Evolutionary conservation across 2,888 invertebrate species (phyloP).

Genomic region (Halocaridina rubra): DNA sequence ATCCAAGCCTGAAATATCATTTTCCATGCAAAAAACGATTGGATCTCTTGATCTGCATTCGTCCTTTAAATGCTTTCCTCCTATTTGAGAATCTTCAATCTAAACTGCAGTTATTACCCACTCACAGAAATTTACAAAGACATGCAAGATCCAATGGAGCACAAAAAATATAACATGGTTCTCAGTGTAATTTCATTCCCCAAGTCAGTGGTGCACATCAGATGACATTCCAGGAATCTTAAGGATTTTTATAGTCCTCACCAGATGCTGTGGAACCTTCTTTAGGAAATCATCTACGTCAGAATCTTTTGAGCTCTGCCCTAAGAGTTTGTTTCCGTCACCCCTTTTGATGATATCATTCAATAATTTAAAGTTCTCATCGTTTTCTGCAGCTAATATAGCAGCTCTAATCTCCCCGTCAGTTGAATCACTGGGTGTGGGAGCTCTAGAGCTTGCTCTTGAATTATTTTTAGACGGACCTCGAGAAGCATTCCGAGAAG

Average conservation of each 20-base stretch:
- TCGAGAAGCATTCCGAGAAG: neutral
- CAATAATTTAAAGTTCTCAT: slow-evolving; percentile 43
- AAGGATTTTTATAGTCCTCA: slow-evolving; percentile 68
- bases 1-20: too few species aligned
- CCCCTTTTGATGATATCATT: slow-evolving; percentile 43
- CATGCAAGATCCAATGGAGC: too few species aligned
- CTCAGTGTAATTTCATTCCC: too few species aligned
- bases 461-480: neutral
- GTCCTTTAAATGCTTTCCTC: too few species aligned
- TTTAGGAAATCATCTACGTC: slow-evolving; percentile 87
- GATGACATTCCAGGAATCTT: neutral
- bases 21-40: too few species aligned
- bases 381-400: slow-evolving; percentile 39
- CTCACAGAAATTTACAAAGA: too few species aligned
- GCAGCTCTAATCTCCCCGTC: slow-evolving; percentile 21
- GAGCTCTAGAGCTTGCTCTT: neutral
- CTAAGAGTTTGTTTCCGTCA: slow-evolving; percentile 76
- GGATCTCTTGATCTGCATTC: too few species aligned
- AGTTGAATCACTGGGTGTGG: neutral
- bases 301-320: slow-evolving; percentile 85
- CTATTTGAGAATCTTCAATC: too few species aligned
- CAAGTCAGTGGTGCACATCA: too few species aligned
- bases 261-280: slow-evolving; percentile 91
- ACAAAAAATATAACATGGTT: too few species aligned
- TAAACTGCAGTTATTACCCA: too few species aligned